Percentiles rank a stretch among this genome's conserved stretches.
phyloP scores from a whole-genome alignment of 2,113 vertebrate species.

The Platysternon megacephalum region DNA sequence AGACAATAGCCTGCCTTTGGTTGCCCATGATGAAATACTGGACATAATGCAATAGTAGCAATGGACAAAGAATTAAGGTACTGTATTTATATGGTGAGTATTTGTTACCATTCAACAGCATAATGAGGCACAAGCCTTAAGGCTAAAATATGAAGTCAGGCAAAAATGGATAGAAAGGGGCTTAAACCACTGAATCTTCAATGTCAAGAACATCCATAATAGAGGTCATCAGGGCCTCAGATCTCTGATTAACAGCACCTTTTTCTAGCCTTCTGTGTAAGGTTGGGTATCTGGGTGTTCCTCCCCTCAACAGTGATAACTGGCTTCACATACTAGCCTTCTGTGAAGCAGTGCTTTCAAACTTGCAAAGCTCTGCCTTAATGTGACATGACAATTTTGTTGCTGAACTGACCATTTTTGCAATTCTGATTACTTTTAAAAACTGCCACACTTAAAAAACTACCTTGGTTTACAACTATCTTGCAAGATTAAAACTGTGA shows the following conservation, averaged over 20 bases:
- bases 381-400: not conserved
- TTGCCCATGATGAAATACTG: conserved; percentile 68
- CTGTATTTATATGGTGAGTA: conserved; percentile 62
- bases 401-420: conserved; percentile 41
- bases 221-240: conserved; percentile 11
- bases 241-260: conserved; percentile 41
- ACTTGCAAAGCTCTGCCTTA: conserved; percentile 43
- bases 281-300: not conserved
- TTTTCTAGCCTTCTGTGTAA: not conserved
- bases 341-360: conserved; percentile 39
- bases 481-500: conserved; percentile 41
- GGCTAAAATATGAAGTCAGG: conserved; percentile 72
- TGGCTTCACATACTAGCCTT: not conserved
- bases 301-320: conserved; percentile 18
- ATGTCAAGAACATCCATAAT: conserved; percentile 48
- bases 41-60: conserved; percentile 67
- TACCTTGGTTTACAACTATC: conserved; percentile 37
- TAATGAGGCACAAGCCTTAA: conserved; percentile 77
- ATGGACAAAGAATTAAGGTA: conserved; percentile 74
- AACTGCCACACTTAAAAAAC: conserved; percentile 19
- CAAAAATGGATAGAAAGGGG: conserved; percentile 48
- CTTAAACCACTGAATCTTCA: conserved; percentile 59
- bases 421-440: conserved; percentile 42
- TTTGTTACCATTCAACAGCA: conserved; percentile 65
- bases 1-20: conserved; percentile 73